phyloP scores from a whole-genome alignment of 1,140 invertebrate species.

The Lepidurus arcticus region DNA sequence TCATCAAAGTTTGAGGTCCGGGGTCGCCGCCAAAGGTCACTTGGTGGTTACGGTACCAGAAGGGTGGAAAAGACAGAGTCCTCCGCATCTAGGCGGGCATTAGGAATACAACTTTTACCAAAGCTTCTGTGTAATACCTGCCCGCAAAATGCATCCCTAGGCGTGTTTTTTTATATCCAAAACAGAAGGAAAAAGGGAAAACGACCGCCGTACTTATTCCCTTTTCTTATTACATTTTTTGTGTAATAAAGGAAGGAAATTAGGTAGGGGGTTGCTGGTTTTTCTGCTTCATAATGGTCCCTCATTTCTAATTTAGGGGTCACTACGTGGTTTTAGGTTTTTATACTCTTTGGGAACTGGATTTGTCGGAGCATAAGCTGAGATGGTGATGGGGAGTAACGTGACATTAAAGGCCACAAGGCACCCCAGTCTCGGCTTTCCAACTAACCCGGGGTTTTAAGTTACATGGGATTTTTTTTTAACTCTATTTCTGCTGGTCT shows the following conservation, averaged over 20 bases:
- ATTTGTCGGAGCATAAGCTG: conserved; percentile 12
- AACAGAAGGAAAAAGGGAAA: neutral
- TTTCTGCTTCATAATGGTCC: conserved; percentile 3
- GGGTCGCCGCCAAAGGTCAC: conserved; percentile 12
- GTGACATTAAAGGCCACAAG: neutral
- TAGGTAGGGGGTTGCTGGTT: neutral
- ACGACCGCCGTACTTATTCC: neutral
- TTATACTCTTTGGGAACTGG: neutral
- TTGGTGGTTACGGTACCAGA: conserved; percentile 11
- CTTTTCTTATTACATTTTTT: neutral
- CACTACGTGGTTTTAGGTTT: neutral
- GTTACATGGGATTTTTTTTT: conserved; percentile 10
- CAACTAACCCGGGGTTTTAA: conserved; percentile 21
- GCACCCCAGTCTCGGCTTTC: conserved; percentile 6
- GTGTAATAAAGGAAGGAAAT: neutral
- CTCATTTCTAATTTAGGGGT: conserved; percentile 11
- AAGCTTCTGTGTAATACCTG: neutral
- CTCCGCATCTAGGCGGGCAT: no score
- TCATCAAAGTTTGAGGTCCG: neutral
- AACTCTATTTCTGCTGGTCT: neutral
- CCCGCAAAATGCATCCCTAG: neutral
- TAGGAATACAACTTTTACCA: neutral
- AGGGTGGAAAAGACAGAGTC: neutral
- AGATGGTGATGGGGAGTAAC: conserved; percentile 18
- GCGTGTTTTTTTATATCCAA: neutral